A percentile compares a stretch with the other conserved stretches of the same genome.
Conservation (phyloP, 2,113 vertebrate genomes). For the Spermophilus dauricus region DNA sequence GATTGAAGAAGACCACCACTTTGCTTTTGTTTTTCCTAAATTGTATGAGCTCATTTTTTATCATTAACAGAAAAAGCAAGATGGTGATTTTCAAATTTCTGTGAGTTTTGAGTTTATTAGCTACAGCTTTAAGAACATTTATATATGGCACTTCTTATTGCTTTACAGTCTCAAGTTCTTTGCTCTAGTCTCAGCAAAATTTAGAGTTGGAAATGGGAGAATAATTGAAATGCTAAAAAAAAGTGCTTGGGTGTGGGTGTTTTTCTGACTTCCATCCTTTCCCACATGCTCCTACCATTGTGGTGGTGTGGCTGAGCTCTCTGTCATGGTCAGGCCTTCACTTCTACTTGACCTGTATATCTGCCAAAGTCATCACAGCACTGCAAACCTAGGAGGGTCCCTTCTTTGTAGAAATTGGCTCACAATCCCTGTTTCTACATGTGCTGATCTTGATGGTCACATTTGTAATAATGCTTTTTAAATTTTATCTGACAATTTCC, state of each 20-base stretch:
- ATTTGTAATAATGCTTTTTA: background rate
- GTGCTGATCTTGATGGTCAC: background rate
- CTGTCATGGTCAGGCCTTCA: background rate
- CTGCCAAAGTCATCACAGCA: background rate
- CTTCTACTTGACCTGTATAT: background rate
- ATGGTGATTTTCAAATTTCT: background rate
- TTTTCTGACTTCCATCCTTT: background rate
- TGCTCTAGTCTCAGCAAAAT: background rate
- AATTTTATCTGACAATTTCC: background rate
- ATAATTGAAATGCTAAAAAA: background rate
- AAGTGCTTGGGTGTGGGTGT: too few relatives aligned
- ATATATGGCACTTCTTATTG: background rate
- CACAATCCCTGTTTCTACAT: background rate
- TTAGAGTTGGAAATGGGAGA: background rate
- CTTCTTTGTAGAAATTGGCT: background rate
- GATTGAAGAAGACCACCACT: background rate
- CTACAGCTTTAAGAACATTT: background rate
- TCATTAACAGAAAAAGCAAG: background rate
- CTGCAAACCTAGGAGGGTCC: background rate
- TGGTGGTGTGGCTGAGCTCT: background rate
- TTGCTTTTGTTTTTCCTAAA: background rate
- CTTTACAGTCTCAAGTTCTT: background rate
- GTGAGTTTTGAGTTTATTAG: background rate
- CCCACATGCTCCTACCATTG: background rate
- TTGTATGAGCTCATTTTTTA: background rate